Percentiles rank a stretch among this genome's conserved stretches.
These are phyloP conservation scores for Temnothorax unifasciatus DNA, from an alignment of 2,888 invertebrate species.

Conservation along the genomic window DNA sequence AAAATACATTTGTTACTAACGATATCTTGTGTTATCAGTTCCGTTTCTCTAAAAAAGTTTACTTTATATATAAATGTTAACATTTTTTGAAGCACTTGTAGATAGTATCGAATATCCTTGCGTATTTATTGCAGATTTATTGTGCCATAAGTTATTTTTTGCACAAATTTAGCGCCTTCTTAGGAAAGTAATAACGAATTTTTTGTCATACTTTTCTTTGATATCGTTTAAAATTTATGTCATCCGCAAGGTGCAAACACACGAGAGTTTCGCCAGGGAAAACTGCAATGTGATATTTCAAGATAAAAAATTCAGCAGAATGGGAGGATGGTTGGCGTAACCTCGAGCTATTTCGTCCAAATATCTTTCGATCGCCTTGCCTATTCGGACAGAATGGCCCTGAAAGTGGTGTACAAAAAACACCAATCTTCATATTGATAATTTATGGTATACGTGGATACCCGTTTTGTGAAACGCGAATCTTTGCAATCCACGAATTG, in stretches of 20 bases:
- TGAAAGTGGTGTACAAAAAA: background rate
- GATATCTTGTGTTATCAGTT: too few relatives aligned
- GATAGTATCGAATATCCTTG: background rate
- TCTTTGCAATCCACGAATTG: background rate
- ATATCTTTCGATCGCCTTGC: background rate
- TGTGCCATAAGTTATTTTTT: background rate
- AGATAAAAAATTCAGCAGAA: constrained; percentile 8
- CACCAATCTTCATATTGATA: background rate
- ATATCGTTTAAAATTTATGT: background rate
- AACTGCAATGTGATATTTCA: background rate
- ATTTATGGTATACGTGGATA: background rate
- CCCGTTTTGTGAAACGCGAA: background rate
- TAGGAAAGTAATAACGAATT: background rate
- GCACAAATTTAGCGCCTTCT: background rate
- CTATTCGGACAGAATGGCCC: background rate
- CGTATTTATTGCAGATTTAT: background rate
- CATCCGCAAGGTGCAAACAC: background rate
- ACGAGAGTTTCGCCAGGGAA: background rate
- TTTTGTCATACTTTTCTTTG: background rate
- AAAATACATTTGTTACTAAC: too few relatives aligned
- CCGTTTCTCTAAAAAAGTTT: too few relatives aligned
- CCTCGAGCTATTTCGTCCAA: background rate
- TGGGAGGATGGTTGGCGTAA: background rate
- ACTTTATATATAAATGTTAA: too few relatives aligned
- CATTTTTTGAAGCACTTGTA: too few relatives aligned